These are phyloP conservation scores for Harpagoxenus sublaevis DNA, from an alignment of 2,888 invertebrate genomes.

Conservation along the genomic window DNA sequence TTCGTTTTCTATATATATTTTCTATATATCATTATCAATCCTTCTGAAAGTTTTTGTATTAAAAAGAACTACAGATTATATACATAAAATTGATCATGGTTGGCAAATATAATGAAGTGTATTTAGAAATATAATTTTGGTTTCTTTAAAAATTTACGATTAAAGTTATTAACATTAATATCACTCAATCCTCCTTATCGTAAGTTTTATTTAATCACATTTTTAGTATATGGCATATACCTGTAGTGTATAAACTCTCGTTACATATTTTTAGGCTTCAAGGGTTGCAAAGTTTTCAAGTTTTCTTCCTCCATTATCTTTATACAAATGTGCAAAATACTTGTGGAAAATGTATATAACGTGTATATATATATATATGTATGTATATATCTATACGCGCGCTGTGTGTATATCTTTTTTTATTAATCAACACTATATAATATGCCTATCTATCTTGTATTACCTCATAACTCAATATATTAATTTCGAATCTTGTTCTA, in stretches of 20 bases:
- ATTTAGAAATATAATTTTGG: slow-evolving; percentile 34
- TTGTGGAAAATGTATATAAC: slow-evolving; percentile 84
- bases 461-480: slow-evolving; percentile 82
- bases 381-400: slow-evolving; percentile 77
- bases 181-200: slow-evolving; percentile 40
- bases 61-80: slow-evolving; percentile 26
- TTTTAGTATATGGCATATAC: slow-evolving; percentile 69
- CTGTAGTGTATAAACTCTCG: slow-evolving; percentile 77
- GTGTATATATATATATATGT: slow-evolving; percentile 75
- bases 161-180: slow-evolving; percentile 53
- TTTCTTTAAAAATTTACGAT: slow-evolving; percentile 42
- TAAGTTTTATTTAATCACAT: slow-evolving; percentile 59
- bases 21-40: not conserved
- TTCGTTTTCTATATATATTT: slow-evolving; percentile 16
- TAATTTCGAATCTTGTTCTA: slow-evolving; percentile 84
- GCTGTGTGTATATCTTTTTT: slow-evolving; percentile 77
- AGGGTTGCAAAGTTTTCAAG: slow-evolving; percentile 74
- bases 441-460: slow-evolving; percentile 79
- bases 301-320: slow-evolving; percentile 72
- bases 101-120: slow-evolving; percentile 32
- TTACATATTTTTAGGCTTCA: slow-evolving; percentile 70
- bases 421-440: slow-evolving; percentile 84
- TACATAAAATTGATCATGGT: slow-evolving; percentile 22
- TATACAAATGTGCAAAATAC: slow-evolving; percentile 86
- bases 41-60: slow-evolving; percentile 27